Percentiles rank a stretch among this genome's conserved stretches.
Conservation (phyloP, 2,797 vertebrate genomes). For the Hydrolagus colliei region DNA sequence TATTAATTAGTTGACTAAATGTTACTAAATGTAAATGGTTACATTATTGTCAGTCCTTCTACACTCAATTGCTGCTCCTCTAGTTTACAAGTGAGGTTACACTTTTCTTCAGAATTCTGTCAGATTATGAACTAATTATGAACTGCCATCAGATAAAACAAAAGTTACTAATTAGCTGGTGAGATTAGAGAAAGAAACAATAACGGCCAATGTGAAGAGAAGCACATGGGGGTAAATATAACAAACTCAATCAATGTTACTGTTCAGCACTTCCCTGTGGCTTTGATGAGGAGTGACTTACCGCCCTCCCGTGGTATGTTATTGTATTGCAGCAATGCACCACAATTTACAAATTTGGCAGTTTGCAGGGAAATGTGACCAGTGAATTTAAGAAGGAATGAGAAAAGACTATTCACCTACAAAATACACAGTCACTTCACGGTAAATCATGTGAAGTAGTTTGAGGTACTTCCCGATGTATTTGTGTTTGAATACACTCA, state of each 20-base stretch:
- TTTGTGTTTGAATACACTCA: too few species aligned
- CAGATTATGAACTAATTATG: constrained; percentile 2
- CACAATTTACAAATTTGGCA: background rate
- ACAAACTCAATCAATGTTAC: background rate
- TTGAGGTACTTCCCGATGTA: too few species aligned
- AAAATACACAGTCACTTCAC: too few species aligned
- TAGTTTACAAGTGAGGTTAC: background rate
- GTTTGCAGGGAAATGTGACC: background rate
- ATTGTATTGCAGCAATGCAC: background rate
- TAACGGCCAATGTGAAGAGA: background rate
- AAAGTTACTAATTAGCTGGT: background rate
- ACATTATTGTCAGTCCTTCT: background rate
- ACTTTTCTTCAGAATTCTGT: background rate
- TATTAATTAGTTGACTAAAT: background rate
- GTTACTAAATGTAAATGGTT: background rate
- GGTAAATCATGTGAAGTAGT: too few species aligned
- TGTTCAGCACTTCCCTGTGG: background rate
- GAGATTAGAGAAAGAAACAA: background rate
- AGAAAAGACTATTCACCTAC: too few species aligned
- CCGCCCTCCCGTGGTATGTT: constrained; percentile 7
- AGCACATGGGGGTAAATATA: background rate
- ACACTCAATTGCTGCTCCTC: background rate
- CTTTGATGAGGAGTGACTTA: background rate
- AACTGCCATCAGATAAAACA: background rate
- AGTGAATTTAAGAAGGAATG: too few species aligned